Conservation (phyloP, 1,140 invertebrate species). For the Maniola jurtina region DNA sequence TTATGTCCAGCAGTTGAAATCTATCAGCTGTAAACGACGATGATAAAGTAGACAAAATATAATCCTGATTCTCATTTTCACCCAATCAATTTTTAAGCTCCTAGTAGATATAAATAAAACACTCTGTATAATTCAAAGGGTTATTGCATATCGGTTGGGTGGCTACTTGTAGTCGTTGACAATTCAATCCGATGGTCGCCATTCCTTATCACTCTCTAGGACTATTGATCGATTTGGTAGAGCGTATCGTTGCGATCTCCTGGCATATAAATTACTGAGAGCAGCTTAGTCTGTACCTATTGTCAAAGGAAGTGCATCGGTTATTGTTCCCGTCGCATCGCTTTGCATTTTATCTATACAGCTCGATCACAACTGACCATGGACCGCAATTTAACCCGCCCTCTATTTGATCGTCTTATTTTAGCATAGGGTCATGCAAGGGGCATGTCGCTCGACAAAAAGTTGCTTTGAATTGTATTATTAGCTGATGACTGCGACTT, state of each 20-base stretch:
- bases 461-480: too few species aligned
- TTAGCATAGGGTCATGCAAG: constrained; percentile 22
- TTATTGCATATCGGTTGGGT: constrained; percentile 32
- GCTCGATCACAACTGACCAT: constrained; percentile 44
- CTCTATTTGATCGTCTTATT: constrained; percentile 55
- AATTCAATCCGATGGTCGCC: constrained; percentile 54
- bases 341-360: constrained; percentile 53
- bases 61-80: too few species aligned
- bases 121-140: too few species aligned
- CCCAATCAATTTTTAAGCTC: too few species aligned
- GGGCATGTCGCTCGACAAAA: background rate
- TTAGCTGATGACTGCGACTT: too few species aligned
- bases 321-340: constrained; percentile 63
- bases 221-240: constrained; percentile 61
- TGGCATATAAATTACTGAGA: constrained; percentile 50
- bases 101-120: too few species aligned
- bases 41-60: too few species aligned
- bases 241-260: constrained; percentile 56
- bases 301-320: constrained; percentile 67
- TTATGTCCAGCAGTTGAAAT: too few species aligned
- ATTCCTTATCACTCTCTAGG: constrained; percentile 53
- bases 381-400: constrained; percentile 53
- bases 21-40: too few species aligned
- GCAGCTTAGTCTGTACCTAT: constrained; percentile 37
- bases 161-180: constrained; percentile 50